Evolutionary conservation across 1,140 invertebrate species (phyloP).

Genomic region (Tyrophagus putrescentiae): DNA sequence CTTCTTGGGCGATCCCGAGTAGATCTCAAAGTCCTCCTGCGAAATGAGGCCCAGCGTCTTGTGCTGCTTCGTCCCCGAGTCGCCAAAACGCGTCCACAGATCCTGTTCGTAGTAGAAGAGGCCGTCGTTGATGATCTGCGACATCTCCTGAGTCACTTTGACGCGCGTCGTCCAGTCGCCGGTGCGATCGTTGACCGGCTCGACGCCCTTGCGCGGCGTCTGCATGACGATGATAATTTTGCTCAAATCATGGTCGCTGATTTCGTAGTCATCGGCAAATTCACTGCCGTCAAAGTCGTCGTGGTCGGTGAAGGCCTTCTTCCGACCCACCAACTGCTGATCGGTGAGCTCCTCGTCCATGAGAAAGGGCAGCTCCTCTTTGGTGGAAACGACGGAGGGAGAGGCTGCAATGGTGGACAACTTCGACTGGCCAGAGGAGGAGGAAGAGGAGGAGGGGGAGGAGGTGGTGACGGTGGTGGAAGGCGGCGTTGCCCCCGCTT

Average conservation of each 20-base stretch:
- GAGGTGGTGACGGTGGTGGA: too few relatives aligned
- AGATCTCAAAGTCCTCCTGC: conserved; percentile 68
- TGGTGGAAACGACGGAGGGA: not conserved
- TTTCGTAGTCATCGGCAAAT: conserved; percentile 66
- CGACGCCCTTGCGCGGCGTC: conserved; percentile 30
- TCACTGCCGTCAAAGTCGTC: conserved; percentile 48
- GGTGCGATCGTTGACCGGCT: conserved; percentile 21
- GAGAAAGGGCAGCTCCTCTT: conserved; percentile 82
- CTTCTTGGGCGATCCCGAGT: conserved; percentile 47
- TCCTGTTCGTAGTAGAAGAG: conserved; percentile 86
- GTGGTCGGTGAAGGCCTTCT: conserved; percentile 18
- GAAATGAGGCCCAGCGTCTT: conserved; percentile 78
- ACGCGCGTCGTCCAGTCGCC: conserved; percentile 24
- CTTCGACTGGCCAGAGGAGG: too few relatives aligned
- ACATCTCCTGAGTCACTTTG: conserved; percentile 79
- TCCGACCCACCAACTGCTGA: conserved; percentile 1
- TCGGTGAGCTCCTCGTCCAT: conserved; percentile 68
- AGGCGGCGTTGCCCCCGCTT: too few relatives aligned
- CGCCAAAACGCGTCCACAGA: conserved; percentile 44
- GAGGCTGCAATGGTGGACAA: too few relatives aligned
- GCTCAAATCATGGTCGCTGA: conserved; percentile 80
- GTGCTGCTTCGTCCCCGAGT: conserved; percentile 41
- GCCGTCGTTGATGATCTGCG: conserved; percentile 85
- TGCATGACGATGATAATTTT: conserved; percentile 92
- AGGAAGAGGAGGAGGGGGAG: too few relatives aligned